Evolutionary conservation across 1,140 invertebrate species (phyloP).

Genomic region (Pseudomyrmex flavicornis): DNA sequence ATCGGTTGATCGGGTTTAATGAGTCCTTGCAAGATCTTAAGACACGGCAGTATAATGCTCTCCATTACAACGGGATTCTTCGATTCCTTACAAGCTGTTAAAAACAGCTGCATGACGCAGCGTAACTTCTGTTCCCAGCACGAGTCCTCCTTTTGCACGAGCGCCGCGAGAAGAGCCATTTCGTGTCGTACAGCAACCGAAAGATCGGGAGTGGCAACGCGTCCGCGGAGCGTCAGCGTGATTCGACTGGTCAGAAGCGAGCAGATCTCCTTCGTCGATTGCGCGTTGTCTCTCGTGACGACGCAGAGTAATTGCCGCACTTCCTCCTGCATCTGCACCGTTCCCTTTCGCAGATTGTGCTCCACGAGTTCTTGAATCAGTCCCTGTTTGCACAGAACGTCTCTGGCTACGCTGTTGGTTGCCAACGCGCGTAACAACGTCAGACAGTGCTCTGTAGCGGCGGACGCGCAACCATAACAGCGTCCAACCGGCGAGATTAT

Average conservation of each 20-base stretch:
- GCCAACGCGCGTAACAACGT: constrained; percentile 96
- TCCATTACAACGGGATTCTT: constrained; percentile 92
- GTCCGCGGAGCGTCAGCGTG: constrained; percentile 90
- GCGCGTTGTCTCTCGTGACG: constrained; percentile 95
- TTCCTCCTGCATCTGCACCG: constrained; percentile 93
- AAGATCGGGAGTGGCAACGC: constrained; percentile 89
- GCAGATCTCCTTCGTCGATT: constrained; percentile 94
- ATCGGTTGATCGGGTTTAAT: constrained; percentile 89
- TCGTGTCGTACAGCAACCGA: constrained; percentile 93
- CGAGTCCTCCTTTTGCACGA: constrained; percentile 96
- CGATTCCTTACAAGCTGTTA: constrained; percentile 90
- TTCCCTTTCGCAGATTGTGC: constrained; percentile 94
- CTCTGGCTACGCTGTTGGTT: constrained; percentile 91
- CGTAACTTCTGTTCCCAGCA: constrained; percentile 98
- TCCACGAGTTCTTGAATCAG: constrained; percentile 96
- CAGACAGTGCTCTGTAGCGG: constrained; percentile 96
- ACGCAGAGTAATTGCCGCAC: constrained; percentile 95
- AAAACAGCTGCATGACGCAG: constrained; percentile 94
- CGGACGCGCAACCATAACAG: constrained; percentile 94
- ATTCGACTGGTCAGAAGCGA: constrained; percentile 93
- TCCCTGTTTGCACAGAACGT: constrained; percentile 93
- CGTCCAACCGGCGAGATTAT: constrained; percentile 82
- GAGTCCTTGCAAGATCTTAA: constrained; percentile 93
- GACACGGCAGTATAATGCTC: constrained; percentile 92
- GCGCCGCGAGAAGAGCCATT: constrained; percentile 94